Evolutionary conservation across 2,888 invertebrate genomes (phyloP), one percentile per base, ranked within the genome.

Genomic region (Abrostola triplasia): DNA sequence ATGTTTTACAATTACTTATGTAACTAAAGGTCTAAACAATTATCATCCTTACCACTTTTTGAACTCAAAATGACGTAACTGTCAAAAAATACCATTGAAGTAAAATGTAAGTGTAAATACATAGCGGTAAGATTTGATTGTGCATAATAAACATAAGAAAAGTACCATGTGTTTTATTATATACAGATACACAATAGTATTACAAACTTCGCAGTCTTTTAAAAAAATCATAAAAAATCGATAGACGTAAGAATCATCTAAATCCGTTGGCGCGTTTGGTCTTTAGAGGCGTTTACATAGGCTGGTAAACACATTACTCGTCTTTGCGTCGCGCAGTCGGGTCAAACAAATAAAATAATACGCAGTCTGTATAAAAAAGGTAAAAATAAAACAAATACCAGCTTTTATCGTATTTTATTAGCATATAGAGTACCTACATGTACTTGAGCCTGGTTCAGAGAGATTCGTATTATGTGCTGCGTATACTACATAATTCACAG

Each of bases 371-470:
- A 2, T 24, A 24, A 24, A 24, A 24, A 12, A 36, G 9, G 24
- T 11, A 38, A 35, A 48, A 67, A 70, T 59, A 57, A 67, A 73
- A 58, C 50, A 53, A 70, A 59, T 12, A 0, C 50, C 5, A 42
- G 58, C 54, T 62, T 71, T 77, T 64, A 63, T 68, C 59, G 60
- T 72, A 81, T 59, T 88, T 88, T 85, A 88, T 84, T 88, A 85
- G 82, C 83, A 84, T 86, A 85, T 69, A 82, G 78, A 81, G 64
- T 80, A 84, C 76, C 78, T 85, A 84, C 72, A 82, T 80, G 83
- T 83, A 76, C 65, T 73, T 69, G 64, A 54, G 52, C 63, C 66
- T 42, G 59, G 35, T 73, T 52, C 59, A 70, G 59, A 53, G 64
- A 65, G 62, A 69, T 41, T 56, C 11, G 11, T 67, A 62, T 53